Base-by-base conservation (phyloP, 2,797 vertebrate genomes). In the Spatula clypeata region DNA sequence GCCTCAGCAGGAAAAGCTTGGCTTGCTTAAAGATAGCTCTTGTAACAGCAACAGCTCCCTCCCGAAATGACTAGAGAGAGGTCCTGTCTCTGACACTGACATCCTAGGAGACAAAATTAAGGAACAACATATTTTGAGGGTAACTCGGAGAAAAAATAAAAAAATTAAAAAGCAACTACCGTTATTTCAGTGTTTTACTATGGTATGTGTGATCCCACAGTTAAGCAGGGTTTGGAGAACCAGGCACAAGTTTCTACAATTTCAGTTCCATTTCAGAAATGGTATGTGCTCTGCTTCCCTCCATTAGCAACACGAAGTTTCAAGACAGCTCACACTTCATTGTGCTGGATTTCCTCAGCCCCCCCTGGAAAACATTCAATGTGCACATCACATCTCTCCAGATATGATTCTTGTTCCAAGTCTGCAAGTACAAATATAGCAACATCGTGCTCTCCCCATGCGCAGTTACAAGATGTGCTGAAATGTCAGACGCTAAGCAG, bases 381-480 rank as follows among this genome's bases (percentile, higher is more conserved):
- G n/a, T 51, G 49, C 82, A 64, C 76, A 47, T 36, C 75, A 66
- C 79, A 29, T 81, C 76, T 72, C 62, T 86, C 73, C 87, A 91
- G 79, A 88, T 91, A 93, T 91, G 69, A 81, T 88, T 90, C 94
- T 94, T 54, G 21, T 94, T 96, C 85, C 93, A 96, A 92, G 86
- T 88, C 76, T 81, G 54, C 71, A 47, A 84, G 88, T 70, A 90
- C 62, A 92, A 96, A 94, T 91, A 94, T 79, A 96, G 86, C 76
- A 96, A 93, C 82, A 75, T 95, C 93, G 85, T 89, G 61, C 72
- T 94, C 76, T 80, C 73, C 62, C 72, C 90, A 75, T 66, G 89
- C 61, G 58, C 79, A 13, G 75, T 83, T 64, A 75, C 65, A 86
- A 91, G 65, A 86, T 55, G 88, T 94, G 85, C 89, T 81, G 89